Conservation (phyloP, 2,113 vertebrate genomes). For the Kobus ellipsiprymnus region DNA sequence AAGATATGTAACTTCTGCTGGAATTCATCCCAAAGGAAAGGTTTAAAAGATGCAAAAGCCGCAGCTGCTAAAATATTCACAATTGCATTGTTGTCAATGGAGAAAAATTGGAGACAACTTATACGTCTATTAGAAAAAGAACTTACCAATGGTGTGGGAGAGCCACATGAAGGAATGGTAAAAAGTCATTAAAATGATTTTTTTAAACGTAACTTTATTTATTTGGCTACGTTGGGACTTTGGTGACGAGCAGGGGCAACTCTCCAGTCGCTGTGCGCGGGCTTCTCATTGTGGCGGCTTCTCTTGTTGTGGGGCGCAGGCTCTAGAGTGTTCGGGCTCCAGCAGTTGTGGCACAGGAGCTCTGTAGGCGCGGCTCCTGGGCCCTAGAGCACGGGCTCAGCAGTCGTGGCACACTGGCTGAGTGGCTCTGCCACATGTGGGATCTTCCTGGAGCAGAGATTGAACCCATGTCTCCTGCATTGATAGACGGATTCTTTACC, state of each 20-base stretch:
- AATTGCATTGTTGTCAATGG: background rate
- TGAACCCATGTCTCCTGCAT: background rate
- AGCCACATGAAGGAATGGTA: rapidly evolving
- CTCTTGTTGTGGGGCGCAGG: background rate
- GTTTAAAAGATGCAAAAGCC: background rate
- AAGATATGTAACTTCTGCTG: background rate
- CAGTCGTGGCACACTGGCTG: rapidly evolving
- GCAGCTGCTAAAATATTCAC: rapidly evolving
- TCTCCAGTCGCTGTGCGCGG: background rate
- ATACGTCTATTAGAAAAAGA: background rate
- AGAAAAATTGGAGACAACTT: background rate
- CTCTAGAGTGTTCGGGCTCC: background rate
- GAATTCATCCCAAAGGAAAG: background rate
- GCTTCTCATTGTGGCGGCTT: background rate
- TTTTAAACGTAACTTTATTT: background rate
- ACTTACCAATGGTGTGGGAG: background rate
- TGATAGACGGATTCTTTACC: background rate
- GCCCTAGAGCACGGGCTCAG: background rate
- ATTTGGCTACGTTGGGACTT: background rate
- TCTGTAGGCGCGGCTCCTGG: background rate
- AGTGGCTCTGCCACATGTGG: background rate
- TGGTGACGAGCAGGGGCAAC: background rate
- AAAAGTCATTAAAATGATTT: background rate
- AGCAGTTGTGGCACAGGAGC: background rate
- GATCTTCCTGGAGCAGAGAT: background rate